phyloP scores from a whole-genome alignment of 2,888 invertebrate species.

The Drosophila maculinotata region DNA sequence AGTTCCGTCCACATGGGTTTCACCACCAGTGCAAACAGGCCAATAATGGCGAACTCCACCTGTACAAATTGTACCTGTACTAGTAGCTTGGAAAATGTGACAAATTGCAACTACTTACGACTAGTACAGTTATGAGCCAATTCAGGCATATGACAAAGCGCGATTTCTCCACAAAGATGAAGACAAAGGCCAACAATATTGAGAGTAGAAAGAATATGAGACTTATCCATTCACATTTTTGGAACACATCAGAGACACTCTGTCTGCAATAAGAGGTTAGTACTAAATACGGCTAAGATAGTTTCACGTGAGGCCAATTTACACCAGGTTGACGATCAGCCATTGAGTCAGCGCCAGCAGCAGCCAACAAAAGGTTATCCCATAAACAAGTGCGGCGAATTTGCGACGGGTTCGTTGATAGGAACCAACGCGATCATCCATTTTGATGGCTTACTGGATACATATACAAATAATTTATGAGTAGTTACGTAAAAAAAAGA shows the following conservation, averaged over 20 bases:
- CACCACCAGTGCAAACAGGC: constrained; percentile 41
- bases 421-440: constrained; percentile 32
- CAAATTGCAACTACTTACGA: constrained; percentile 55
- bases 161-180: constrained; percentile 66
- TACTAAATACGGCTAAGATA: background rate
- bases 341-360: constrained; percentile 65
- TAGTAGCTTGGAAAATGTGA: fast-evolving
- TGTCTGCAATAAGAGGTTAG: constrained; percentile 15
- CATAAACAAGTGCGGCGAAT: constrained; percentile 61
- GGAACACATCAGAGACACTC: background rate
- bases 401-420: constrained; percentile 63
- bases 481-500: background rate
- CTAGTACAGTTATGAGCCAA: constrained; percentile 58
- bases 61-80: constrained; percentile 21
- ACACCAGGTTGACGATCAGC: constrained; percentile 49
- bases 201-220: constrained; percentile 56
- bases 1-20: constrained; percentile 45
- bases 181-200: constrained; percentile 50
- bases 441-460: constrained; percentile 4
- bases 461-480: constrained; percentile 27
- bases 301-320: constrained; percentile 24
- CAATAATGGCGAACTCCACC: constrained; percentile 69
- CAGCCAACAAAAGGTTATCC: constrained; percentile 55
- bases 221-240: constrained; percentile 44
- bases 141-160: constrained; percentile 59